phyloP scores from a whole-genome alignment of 2,113 vertebrate genomes.

The Hippoglossus stenolepis region DNA sequence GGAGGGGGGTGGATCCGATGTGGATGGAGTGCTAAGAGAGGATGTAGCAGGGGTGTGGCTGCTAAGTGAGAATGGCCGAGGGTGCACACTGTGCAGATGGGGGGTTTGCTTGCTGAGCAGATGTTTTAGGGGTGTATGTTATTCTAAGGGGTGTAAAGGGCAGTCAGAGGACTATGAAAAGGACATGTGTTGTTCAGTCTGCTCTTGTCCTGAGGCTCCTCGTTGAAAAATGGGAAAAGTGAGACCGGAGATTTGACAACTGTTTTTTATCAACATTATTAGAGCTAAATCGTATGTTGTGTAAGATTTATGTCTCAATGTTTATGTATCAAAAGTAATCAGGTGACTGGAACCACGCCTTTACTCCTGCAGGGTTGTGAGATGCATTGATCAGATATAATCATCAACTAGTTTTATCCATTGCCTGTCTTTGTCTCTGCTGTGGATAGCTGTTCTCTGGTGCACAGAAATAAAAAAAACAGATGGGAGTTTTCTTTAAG shows the following conservation, averaged over 20 bases:
- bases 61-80: slow-evolving; percentile 47
- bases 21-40: slow-evolving; percentile 43
- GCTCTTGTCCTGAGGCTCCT: slow-evolving; percentile 50
- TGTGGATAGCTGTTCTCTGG: slow-evolving; percentile 29
- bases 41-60: slow-evolving; percentile 53
- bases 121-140: slow-evolving; percentile 80
- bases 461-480: slow-evolving; percentile 47
- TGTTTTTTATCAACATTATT: neutral
- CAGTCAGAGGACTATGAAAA: slow-evolving; percentile 60
- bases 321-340: neutral
- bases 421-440: slow-evolving; percentile 25
- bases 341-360: neutral
- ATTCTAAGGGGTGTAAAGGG: slow-evolving; percentile 74
- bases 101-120: slow-evolving; percentile 63
- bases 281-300: neutral
- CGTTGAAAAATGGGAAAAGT: slow-evolving; percentile 38
- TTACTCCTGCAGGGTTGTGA: neutral
- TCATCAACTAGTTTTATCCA: slow-evolving; percentile 23
- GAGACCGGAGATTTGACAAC: slow-evolving; percentile 1
- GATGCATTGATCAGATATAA: slow-evolving; percentile 20
- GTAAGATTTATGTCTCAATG: neutral
- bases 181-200: slow-evolving; percentile 61
- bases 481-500: slow-evolving; percentile 74
- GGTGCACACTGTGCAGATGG: slow-evolving; percentile 4
- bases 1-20: slow-evolving; percentile 24